Percentiles rank a stretch among this genome's conserved stretches.
These are phyloP conservation scores for Parthenolecanium corni DNA, from an alignment of 2,888 invertebrate genomes.

Conservation along the genomic window DNA sequence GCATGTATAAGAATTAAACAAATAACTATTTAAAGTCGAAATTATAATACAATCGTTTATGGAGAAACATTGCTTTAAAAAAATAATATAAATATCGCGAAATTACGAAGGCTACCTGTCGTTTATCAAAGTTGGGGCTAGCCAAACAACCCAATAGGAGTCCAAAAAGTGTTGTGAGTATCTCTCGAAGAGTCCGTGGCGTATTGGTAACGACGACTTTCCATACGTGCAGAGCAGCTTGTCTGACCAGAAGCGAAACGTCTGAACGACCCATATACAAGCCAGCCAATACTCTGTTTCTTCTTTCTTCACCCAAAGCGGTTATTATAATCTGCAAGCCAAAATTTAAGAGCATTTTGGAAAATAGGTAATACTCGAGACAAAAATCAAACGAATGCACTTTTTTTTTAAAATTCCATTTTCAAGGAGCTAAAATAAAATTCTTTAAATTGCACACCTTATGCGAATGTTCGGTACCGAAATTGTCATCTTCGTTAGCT, in stretches of 20 bases:
- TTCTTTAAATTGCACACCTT: slow-evolving; percentile 35
- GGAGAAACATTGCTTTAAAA: neutral
- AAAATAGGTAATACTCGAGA: neutral
- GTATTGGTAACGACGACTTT: slow-evolving; percentile 98
- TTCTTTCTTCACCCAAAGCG: slow-evolving; percentile 74
- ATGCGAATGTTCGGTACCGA: slow-evolving; percentile 93
- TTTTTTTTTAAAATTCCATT: neutral
- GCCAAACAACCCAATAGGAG: slow-evolving; percentile 87
- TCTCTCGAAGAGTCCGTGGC: slow-evolving; percentile 88
- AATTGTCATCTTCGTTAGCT: slow-evolving; percentile 96
- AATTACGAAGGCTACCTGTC: no score
- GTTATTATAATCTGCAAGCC: slow-evolving; percentile 63
- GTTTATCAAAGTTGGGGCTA: slow-evolving; percentile 88
- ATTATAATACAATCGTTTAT: neutral
- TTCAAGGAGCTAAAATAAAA: neutral
- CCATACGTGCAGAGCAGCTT: slow-evolving; percentile 98
- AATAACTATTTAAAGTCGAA: neutral
- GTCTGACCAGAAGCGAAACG: slow-evolving; percentile 90
- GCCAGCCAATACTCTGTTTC: slow-evolving; percentile 86
- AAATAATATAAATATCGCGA: no score
- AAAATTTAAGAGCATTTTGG: neutral
- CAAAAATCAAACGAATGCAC: neutral
- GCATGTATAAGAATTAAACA: no score
- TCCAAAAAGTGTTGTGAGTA: slow-evolving; percentile 85
- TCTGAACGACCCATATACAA: slow-evolving; percentile 96